These are phyloP conservation scores for Cyrtonyx montezumae DNA, from an alignment of 2,113 vertebrate species.

Conservation along the genomic window DNA sequence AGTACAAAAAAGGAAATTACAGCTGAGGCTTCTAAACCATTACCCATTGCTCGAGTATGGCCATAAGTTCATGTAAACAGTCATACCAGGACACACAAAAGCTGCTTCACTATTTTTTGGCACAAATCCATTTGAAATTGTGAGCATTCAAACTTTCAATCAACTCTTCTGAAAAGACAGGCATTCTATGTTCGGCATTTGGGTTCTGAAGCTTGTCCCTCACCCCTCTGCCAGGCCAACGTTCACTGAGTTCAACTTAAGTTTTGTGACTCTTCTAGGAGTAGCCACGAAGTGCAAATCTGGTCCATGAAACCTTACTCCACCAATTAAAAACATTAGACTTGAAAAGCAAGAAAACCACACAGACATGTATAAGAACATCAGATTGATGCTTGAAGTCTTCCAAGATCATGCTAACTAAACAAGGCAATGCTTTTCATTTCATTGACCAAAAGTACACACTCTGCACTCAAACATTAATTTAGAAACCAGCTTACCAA, in stretches of 20 bases:
- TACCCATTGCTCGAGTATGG: not conserved
- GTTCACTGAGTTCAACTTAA: not conserved
- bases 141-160: not conserved
- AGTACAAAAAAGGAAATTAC: conserved; percentile 29
- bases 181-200: not conserved
- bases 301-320: not conserved
- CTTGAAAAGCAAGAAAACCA: not conserved
- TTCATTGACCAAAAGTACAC: not conserved
- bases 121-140: not conserved
- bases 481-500: not conserved
- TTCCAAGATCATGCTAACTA: not conserved
- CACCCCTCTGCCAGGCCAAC: not conserved
- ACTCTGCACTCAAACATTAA: not conserved
- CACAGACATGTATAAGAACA: not conserved
- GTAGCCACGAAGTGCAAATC: not conserved
- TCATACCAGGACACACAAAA: not conserved
- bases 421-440: not conserved
- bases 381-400: not conserved
- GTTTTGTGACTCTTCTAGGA: not conserved
- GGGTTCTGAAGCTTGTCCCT: not conserved
- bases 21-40: conserved; percentile 25
- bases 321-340: not conserved
- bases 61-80: not conserved
- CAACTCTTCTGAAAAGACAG: not conserved
- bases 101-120: not conserved